These are phyloP conservation scores for Synanthedon myopaeformis DNA, from an alignment of 2,888 invertebrate species.

Conservation along the genomic window DNA sequence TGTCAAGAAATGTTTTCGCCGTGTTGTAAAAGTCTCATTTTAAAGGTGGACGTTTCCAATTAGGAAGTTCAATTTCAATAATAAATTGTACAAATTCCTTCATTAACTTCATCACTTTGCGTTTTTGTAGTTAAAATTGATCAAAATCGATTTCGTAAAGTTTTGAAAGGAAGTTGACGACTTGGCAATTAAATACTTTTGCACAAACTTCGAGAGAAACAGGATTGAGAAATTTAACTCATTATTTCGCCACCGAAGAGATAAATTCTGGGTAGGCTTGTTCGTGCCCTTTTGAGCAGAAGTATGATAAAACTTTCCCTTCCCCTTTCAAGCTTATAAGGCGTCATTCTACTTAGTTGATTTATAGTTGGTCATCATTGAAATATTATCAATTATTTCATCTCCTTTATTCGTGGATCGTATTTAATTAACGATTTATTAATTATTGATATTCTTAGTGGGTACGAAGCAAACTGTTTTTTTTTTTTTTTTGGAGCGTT, in stretches of 20 bases:
- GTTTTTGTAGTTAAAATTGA: background rate
- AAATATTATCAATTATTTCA: too few relatives aligned
- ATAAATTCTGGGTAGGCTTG: conserved; percentile 11
- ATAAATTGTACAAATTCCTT: conserved; percentile 1
- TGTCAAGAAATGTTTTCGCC: background rate
- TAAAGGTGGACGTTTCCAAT: conserved; percentile 2
- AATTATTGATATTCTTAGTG: too few relatives aligned
- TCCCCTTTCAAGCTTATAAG: background rate
- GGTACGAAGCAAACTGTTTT: too few relatives aligned
- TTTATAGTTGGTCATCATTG: too few relatives aligned
- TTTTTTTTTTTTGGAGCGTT: too few relatives aligned
- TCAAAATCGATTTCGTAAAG: background rate
- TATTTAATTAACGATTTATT: too few relatives aligned
- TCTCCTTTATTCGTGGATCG: too few relatives aligned
- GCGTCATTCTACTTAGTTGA: too few relatives aligned
- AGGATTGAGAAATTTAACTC: conserved; percentile 21
- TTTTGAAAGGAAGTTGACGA: conserved; percentile 10
- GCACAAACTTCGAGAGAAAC: conserved; percentile 9
- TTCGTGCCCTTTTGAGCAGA: conserved; percentile 10
- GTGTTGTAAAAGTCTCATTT: conserved; percentile 1
- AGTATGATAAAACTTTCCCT: conserved; percentile 35
- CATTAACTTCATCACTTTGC: background rate
- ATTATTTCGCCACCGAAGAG: conserved; percentile 21
- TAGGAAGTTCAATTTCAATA: conserved; percentile 2
- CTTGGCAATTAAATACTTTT: conserved; percentile 12